A percentile compares a stretch with the other conserved stretches of the same genome.
Evolutionary conservation across 2,888 invertebrate species (phyloP).

Genomic region (Chrysolina americana): DNA sequence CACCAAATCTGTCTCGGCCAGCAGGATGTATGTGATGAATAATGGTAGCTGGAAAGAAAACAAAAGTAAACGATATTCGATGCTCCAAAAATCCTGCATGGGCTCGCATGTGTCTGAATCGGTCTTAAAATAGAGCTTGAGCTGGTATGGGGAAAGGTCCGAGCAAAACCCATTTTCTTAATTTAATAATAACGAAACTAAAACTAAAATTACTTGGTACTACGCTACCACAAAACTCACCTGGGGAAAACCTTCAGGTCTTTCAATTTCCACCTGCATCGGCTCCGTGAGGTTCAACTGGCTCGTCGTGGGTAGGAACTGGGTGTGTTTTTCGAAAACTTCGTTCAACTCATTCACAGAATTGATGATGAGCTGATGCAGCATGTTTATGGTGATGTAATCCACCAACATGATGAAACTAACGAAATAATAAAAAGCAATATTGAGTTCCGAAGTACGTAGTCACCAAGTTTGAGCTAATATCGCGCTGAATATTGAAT

Average conservation of each 20-base stretch:
- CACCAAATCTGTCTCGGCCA: conserved; percentile 63
- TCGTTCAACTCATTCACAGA: conserved; percentile 75
- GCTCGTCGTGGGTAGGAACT: conserved; percentile 71
- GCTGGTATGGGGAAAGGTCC: too few species aligned
- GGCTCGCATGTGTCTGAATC: too few species aligned
- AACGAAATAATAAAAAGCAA: conserved; percentile 39
- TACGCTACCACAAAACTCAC: too few species aligned
- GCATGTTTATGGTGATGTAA: conserved; percentile 79
- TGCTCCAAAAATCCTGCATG: too few species aligned
- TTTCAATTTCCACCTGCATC: conserved; percentile 70
- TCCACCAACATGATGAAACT: conserved; percentile 83
- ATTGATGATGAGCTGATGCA: conserved; percentile 76
- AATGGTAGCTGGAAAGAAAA: conserved; percentile 73
- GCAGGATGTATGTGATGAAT: conserved; percentile 74
- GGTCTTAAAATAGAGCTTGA: too few species aligned
- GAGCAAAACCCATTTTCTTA: too few species aligned
- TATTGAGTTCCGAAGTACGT: background rate
- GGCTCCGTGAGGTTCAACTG: conserved; percentile 55
- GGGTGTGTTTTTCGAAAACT: conserved; percentile 73
- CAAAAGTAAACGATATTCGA: background rate
- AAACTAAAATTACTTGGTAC: too few species aligned
- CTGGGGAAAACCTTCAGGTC: conserved; percentile 68
- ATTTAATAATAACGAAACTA: background rate
- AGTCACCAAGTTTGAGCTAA: conserved; percentile 1
- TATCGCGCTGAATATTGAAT: background rate